Evolutionary conservation across 2,888 invertebrate genomes (phyloP).

Genomic region (Anthophora plumipes): DNA sequence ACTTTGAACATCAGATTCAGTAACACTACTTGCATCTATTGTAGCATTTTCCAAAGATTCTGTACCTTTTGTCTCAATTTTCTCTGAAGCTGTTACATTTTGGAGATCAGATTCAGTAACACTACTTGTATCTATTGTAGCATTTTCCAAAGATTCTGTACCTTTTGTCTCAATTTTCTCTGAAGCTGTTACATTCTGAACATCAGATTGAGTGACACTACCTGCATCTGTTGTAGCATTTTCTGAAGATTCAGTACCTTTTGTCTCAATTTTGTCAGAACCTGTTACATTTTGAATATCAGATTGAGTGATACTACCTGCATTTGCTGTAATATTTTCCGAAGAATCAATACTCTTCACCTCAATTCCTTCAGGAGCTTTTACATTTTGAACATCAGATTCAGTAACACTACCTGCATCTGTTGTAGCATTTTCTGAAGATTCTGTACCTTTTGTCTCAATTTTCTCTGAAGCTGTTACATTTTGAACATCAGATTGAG

Average conservation of each 20-base stretch:
- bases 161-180: background rate
- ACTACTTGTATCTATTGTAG: background rate
- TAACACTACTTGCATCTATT: background rate
- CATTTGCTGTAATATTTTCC: background rate
- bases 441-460: background rate
- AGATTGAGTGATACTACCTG: background rate
- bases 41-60: background rate
- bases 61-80: background rate
- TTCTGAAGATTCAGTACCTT: background rate
- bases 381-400: background rate
- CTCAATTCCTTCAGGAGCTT: background rate
- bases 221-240: background rate
- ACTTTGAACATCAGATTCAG: background rate
- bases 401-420: background rate
- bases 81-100: background rate
- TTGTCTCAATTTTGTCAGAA: background rate
- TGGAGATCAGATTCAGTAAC: background rate
- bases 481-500: background rate
- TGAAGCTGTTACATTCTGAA: background rate
- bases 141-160: background rate
- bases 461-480: background rate
- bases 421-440: background rate
- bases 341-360: background rate
- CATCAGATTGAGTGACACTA: background rate
- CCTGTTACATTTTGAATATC: background rate